These are phyloP conservation scores for Falcaria lacertinaria DNA, from an alignment of 2,888 invertebrate species.

Conservation along the genomic window DNA sequence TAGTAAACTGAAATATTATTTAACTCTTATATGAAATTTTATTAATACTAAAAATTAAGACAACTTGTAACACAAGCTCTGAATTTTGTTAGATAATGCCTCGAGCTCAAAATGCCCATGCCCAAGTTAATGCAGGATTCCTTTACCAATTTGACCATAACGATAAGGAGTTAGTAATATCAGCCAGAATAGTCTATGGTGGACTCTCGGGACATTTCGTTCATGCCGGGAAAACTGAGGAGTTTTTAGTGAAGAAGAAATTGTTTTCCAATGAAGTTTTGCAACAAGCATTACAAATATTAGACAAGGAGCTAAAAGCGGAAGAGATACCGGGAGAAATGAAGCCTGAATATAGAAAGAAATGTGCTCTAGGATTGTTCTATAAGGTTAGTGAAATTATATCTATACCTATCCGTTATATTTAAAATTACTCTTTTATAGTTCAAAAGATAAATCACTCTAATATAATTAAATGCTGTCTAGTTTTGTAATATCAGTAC, in stretches of 20 bases:
- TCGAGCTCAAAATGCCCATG: slow-evolving; percentile 85
- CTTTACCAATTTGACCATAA: slow-evolving; percentile 52
- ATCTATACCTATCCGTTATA: background rate
- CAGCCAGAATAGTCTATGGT: slow-evolving; percentile 77
- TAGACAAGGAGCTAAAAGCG: slow-evolving; percentile 43
- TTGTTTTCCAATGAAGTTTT: slow-evolving; percentile 58
- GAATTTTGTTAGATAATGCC: slow-evolving; percentile 82
- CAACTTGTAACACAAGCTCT: background rate
- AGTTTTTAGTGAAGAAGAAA: slow-evolving; percentile 57
- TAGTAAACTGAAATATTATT: too few species aligned
- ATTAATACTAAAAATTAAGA: background rate
- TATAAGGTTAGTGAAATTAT: slow-evolving; percentile 81
- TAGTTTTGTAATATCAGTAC: too few species aligned
- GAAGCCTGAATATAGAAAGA: slow-evolving; percentile 78
- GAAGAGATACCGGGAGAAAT: slow-evolving; percentile 75
- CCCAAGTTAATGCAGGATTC: slow-evolving; percentile 87
- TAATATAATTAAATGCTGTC: too few species aligned
- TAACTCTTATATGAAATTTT: too few species aligned
- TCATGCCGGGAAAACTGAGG: slow-evolving; percentile 76
- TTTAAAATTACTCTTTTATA: too few species aligned
- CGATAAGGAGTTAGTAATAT: slow-evolving; percentile 28
- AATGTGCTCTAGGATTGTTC: slow-evolving; percentile 80
- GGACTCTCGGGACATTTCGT: slow-evolving; percentile 66
- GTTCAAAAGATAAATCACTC: too few species aligned
- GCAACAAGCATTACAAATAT: slow-evolving; percentile 40